Base-by-base conservation (phyloP, 2,797 vertebrate genomes). In the Squalus acanthias region DNA sequence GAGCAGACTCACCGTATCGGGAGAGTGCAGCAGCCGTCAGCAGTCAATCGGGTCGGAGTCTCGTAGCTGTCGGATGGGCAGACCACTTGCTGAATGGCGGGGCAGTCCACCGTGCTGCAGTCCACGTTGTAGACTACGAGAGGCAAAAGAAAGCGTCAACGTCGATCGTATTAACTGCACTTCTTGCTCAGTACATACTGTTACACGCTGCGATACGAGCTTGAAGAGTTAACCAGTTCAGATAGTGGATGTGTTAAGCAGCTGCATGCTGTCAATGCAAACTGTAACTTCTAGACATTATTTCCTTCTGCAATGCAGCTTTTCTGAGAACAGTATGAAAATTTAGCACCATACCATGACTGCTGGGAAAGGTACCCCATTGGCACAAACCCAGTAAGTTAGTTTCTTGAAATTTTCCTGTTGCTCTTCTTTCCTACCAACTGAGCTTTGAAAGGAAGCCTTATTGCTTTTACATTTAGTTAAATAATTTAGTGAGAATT, bases 21-120 rank as follows among this genome's bases (percentile, higher is more conserved):
- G 95, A 99, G 98, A 10, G 98, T 98, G 97, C 99, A 99, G 98
- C 99, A 99, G 96, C 98, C 98, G 63, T 99, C 99, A 82, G 98
- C 98, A 0, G 98, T 99, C 97, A 99, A 98, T 95, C 99, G 98
- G 97, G 98, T 98, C 97, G 98, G 98, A 0, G 98, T 98, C 97
- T 99, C 98, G 20, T 98, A 98, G 98, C 98, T 99, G 97, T 99
- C 99, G 96, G 98, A 96, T 3, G 98, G 98, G 97, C 99, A 99
- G 97, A 98, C 98, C 12, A 98, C 98, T 97, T 98, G 98, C 96
- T 98, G 98, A 96, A 99, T 97, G 53, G 98, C 98, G 96, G 98
- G 98, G 96, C 99, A 99, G 96, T 99, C 98, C 69, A 99, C 99
- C 0, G 98, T 99, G 97, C 98, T 99, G 98, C 99, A 99, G 97